Evolutionary conservation across 2,113 vertebrate species (phyloP).

Genomic region (Lophura nycthemera): DNA sequence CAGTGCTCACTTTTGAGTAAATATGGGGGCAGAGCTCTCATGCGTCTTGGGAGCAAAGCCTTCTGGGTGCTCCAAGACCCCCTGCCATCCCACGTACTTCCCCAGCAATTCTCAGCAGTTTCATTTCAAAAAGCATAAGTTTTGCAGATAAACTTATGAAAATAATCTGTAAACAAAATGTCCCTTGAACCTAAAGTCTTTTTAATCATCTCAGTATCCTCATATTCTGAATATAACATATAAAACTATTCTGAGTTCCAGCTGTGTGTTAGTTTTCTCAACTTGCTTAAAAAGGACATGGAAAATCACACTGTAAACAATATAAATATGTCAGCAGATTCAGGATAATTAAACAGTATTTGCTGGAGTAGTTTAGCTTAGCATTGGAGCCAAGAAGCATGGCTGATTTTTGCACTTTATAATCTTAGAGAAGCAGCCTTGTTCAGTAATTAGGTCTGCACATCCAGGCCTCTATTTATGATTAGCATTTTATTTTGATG

Average conservation of each 20-base stretch:
- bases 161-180: not conserved
- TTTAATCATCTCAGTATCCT: not conserved
- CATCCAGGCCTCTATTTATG: not conserved
- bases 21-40: accelerated
- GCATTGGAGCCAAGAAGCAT: not conserved
- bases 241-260: not conserved
- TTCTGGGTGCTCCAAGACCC: not conserved
- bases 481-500: constrained; percentile 15
- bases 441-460: not conserved
- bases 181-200: not conserved
- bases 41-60: not conserved
- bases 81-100: accelerated
- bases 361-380: not conserved
- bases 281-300: not conserved
- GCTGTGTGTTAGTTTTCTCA: not conserved
- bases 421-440: not conserved
- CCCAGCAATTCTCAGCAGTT: not conserved
- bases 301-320: not conserved
- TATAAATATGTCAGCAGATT: not conserved
- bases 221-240: not conserved
- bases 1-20: accelerated
- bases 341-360: not conserved
- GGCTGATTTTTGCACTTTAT: not conserved
- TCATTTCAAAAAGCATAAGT: not conserved
- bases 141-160: not conserved